Conservation (phyloP, 53 echinoderm and acorn worm species). For the Echinarachnius parma region DNA sequence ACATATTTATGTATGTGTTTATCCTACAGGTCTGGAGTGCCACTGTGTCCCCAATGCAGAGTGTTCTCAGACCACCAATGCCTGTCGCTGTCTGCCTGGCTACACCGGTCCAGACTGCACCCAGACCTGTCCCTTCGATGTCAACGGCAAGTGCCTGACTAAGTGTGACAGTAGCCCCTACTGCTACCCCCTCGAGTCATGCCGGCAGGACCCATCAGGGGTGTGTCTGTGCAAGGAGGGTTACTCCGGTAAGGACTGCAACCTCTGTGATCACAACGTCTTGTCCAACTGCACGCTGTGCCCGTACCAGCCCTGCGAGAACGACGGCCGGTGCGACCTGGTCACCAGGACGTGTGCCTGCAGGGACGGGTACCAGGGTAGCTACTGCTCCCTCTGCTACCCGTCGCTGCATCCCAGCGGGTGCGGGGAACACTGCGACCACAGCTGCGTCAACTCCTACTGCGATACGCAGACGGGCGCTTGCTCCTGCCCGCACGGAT, state of each 20-base stretch:
- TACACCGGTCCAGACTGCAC: slow-evolving; percentile 33
- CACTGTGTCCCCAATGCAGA: slow-evolving; percentile 39
- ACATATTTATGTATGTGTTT: neutral
- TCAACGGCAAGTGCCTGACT: slow-evolving; percentile 16
- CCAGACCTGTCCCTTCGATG: slow-evolving; percentile 28
- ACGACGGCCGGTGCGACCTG: slow-evolving; percentile 51
- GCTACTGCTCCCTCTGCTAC: slow-evolving; percentile 52
- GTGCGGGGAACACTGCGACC: slow-evolving; percentile 51
- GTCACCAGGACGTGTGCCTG: slow-evolving; percentile 28
- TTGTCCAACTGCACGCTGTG: slow-evolving; percentile 43
- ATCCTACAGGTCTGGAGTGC: slow-evolving; percentile 10
- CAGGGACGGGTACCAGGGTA: slow-evolving; percentile 42
- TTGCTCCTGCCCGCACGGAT: slow-evolving; percentile 45
- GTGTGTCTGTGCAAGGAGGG: slow-evolving; percentile 50
- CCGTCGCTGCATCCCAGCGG: slow-evolving; percentile 39
- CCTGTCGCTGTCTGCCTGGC: slow-evolving; percentile 30
- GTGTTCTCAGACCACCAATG: slow-evolving; percentile 6
- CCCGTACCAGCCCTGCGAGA: slow-evolving; percentile 43
- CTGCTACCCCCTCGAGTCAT: slow-evolving; percentile 9
- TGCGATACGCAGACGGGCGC: slow-evolving; percentile 41
- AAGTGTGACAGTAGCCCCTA: slow-evolving; percentile 8
- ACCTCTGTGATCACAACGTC: slow-evolving; percentile 44
- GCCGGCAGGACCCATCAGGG: slow-evolving; percentile 12
- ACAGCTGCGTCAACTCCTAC: slow-evolving; percentile 39
- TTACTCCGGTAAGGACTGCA: slow-evolving; percentile 52